Percentiles rank a stretch among this genome's conserved stretches.
phyloP scores from a whole-genome alignment of 2,113 vertebrate genomes.

The Takifugu flavidus region DNA sequence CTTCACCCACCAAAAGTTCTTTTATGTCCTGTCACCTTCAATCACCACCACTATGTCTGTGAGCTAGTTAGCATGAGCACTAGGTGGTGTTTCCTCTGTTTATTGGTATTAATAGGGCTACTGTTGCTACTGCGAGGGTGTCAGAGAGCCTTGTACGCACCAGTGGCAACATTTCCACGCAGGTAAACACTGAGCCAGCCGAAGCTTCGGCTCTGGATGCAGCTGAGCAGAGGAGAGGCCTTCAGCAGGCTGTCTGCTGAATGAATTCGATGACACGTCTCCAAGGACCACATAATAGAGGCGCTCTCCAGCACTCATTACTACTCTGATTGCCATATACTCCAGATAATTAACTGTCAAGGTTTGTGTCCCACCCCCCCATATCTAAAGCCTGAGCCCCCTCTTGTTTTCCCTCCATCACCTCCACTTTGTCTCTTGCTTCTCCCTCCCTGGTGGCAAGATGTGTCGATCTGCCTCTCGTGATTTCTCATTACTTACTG shows the following conservation, averaged over 20 bases:
- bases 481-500: conserved; percentile 49
- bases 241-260: conserved; percentile 45
- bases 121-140: too few relatives aligned
- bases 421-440: conserved; percentile 2
- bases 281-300: conserved; percentile 55
- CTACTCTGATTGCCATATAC: conserved; percentile 63
- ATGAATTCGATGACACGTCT: conserved; percentile 46
- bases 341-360: conserved; percentile 73
- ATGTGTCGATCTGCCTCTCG: conserved; percentile 29
- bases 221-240: conserved; percentile 45
- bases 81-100: too few relatives aligned
- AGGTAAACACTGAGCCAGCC: too few relatives aligned
- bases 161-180: too few relatives aligned
- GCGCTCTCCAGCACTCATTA: conserved; percentile 54
- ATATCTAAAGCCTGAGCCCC: not conserved
- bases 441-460: not conserved
- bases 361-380: conserved; percentile 42
- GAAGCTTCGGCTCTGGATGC: conserved; percentile 13
- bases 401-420: not conserved
- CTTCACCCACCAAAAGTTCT: too few relatives aligned
- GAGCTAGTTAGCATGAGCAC: too few relatives aligned
- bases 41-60: too few relatives aligned
- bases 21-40: too few relatives aligned
- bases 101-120: too few relatives aligned
- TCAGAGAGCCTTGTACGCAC: too few relatives aligned